These are phyloP conservation scores for Xiphias gladius DNA, from an alignment of 2,113 vertebrate genomes.

Conservation along the genomic window DNA sequence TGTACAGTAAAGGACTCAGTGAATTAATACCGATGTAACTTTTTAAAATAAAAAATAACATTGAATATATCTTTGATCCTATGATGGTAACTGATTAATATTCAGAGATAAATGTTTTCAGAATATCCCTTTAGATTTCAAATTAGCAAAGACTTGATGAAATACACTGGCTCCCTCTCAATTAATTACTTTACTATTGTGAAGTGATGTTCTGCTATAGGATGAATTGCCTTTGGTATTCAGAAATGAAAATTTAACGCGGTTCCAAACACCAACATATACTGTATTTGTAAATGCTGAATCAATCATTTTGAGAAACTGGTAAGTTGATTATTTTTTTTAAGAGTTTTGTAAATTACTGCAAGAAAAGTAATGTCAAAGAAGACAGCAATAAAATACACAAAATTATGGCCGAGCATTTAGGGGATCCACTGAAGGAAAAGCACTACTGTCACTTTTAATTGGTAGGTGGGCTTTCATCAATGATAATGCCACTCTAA, in stretches of 20 bases:
- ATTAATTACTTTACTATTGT: slow-evolving; percentile 4
- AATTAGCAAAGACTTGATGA: slow-evolving; percentile 9
- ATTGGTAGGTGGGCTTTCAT: slow-evolving; percentile 37
- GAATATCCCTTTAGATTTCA: slow-evolving; percentile 25
- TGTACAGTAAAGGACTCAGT: slow-evolving; percentile 59
- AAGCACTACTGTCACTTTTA: slow-evolving; percentile 45
- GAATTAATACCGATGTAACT: slow-evolving; percentile 41
- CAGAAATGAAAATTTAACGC: slow-evolving; percentile 8
- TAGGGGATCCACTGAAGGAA: not conserved
- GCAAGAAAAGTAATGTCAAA: slow-evolving; percentile 9
- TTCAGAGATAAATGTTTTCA: slow-evolving; percentile 20
- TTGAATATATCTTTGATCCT: slow-evolving; percentile 37
- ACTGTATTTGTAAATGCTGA: slow-evolving; percentile 26
- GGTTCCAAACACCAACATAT: not conserved
- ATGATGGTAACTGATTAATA: not conserved
- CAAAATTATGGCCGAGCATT: slow-evolving; percentile 5
- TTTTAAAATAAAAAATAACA: slow-evolving; percentile 7
- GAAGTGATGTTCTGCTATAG: slow-evolving; percentile 4
- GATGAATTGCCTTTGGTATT: slow-evolving; percentile 29
- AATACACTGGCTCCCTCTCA: slow-evolving; percentile 9
- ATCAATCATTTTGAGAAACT: slow-evolving; percentile 29
- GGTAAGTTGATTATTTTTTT: slow-evolving; percentile 5
- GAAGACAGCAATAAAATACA: slow-evolving; percentile 63
- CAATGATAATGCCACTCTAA: slow-evolving; percentile 29
- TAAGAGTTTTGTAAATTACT: slow-evolving; percentile 19